Base-by-base conservation (phyloP, 92 coral and sea anemone species). In the Isaurus tuberculatus region DNA sequence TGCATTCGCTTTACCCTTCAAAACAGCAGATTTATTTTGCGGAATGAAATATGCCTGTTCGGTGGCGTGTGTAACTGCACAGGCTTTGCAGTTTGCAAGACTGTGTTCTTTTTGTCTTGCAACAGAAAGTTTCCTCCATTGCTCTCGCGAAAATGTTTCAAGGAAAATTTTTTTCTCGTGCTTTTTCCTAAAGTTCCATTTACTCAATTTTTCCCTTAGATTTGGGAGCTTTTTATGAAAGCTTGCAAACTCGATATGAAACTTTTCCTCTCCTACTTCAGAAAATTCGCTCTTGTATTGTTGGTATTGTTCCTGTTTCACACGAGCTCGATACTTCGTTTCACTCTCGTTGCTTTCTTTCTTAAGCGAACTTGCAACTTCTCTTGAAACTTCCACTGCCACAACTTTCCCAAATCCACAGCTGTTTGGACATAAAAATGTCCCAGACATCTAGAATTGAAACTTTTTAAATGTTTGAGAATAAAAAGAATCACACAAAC, bases 351-450 rank as follows among this genome's bases (percentile, higher is more conserved):
- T 72, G 64, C 49, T 29, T 36, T 70, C 84, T 65, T 87, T 89
- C 57, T 48, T 32, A 28, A 79, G 25, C n/a, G 26, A 58, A 32
- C 67, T 72, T 57, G 78, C 65, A n/a, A 63, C 70, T 29, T 84
- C 88, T 34, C 85, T 72, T 20, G 79, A 58, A 64, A 89, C 72
- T 34, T 85, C 80, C 55, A 84, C 46, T 5, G 92, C 92, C n/a
- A 69, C 75, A 61, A 79, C 83, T 85, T 85, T 89, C 1, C 78
- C 92, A 49, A 89, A 89, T 22, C 92, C 92, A 55, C 89, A 89
- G 57, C 90, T 86, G 36, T 79, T 86, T 34, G 91, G 93, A 61
- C 84, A 86, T 61, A 90, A 79, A 87, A 90, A 90, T 74, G 90
- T 69, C 58, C 83, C 91, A 57, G 93, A 49, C 90, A 89, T 89